Evolutionary conservation across 92 coral and sea anemone genomes (phyloP).

Genomic region (Epizoanthus rinbou): DNA sequence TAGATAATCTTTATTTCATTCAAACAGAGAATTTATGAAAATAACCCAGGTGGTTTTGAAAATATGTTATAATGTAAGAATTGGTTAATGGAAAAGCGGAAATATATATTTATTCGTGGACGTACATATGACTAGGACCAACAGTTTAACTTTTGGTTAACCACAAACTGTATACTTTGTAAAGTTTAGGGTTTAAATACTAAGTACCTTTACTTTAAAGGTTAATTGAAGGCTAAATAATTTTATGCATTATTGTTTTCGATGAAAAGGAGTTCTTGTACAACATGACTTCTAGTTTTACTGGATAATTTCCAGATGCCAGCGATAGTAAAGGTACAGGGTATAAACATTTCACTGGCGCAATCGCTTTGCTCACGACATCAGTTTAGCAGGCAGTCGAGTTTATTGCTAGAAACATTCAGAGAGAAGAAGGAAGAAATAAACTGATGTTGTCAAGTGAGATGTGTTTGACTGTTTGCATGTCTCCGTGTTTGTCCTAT

Average conservation of each 20-base stretch:
- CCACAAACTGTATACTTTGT: too few relatives aligned
- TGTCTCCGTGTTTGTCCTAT: neutral
- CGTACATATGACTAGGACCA: too few relatives aligned
- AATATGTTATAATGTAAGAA: neutral
- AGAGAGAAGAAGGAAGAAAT: neutral
- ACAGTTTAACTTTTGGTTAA: too few relatives aligned
- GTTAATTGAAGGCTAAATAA: too few relatives aligned
- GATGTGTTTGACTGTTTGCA: neutral
- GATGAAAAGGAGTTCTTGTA: too few relatives aligned
- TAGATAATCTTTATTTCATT: neutral
- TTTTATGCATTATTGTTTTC: too few relatives aligned
- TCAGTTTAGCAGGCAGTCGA: slow-evolving; percentile 6
- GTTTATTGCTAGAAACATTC: neutral
- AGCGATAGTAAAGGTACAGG: neutral
- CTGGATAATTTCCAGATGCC: neutral
- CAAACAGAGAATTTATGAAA: neutral
- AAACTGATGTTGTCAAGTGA: slow-evolving; percentile 5
- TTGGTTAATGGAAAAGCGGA: neutral
- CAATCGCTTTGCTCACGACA: neutral
- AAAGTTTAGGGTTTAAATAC: too few relatives aligned
- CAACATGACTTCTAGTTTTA: neutral
- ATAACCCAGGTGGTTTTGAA: neutral
- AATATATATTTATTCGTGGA: too few relatives aligned
- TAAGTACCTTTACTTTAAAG: too few relatives aligned
- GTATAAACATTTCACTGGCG: neutral